phyloP scores from a whole-genome alignment of 2,797 vertebrate genomes.

The Peromyscus attwateri region DNA sequence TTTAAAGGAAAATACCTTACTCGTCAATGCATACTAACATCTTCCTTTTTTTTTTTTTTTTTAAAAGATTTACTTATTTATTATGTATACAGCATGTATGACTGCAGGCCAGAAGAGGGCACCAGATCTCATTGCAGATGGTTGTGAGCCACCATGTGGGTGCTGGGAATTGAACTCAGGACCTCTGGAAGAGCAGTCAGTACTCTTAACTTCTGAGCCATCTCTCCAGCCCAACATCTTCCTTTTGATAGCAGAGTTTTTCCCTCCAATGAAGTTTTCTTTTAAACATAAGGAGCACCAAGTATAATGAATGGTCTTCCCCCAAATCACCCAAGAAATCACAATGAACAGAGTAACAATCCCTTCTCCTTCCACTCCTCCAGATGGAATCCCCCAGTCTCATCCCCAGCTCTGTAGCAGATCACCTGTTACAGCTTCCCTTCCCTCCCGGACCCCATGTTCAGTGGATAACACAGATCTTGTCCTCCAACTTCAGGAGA shows the following conservation, averaged over 20 bases:
- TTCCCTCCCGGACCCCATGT: not conserved
- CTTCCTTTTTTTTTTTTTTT: too few species aligned
- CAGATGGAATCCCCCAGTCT: not conserved
- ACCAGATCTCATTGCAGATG: too few species aligned
- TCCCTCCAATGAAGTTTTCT: not conserved
- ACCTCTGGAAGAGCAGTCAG: too few species aligned
- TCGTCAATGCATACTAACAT: not conserved
- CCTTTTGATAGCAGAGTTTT: not conserved
- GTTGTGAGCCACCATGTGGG: too few species aligned
- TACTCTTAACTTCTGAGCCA: too few species aligned
- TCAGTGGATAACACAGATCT: not conserved
- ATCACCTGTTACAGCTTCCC: not conserved
- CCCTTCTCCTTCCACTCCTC: too few species aligned
- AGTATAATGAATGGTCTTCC: not conserved
- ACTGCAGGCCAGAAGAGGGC: too few species aligned
- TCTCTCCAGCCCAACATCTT: too few species aligned
- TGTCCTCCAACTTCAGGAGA: not conserved
- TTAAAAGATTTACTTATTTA: too few species aligned
- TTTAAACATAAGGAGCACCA: not conserved
- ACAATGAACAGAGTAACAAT: not conserved
- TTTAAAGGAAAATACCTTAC: constrained; percentile 22
- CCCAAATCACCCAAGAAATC: too few species aligned
- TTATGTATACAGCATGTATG: too few species aligned
- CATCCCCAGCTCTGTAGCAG: not conserved
- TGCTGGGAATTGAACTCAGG: too few species aligned